Conservation (phyloP, 2,797 vertebrate species). For the Hoplostethus mediterraneus region DNA sequence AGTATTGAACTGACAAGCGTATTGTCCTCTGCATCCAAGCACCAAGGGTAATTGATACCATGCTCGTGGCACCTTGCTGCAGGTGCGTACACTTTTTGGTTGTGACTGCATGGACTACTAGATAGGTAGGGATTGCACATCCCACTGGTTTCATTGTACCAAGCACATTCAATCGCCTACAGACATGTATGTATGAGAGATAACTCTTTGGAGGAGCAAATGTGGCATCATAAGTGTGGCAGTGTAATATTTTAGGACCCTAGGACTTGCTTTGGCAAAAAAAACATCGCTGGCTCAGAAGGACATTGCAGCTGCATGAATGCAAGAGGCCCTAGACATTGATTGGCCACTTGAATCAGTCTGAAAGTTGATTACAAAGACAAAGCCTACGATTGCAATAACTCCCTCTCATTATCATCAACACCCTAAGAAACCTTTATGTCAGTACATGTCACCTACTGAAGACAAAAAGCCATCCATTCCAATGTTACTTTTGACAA, state of each 20-base stretch:
- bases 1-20: not conserved
- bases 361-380: not conserved
- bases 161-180: not conserved
- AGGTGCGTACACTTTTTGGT: not conserved
- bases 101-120: not conserved
- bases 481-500: not conserved
- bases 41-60: not conserved
- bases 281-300: too few relatives aligned
- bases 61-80: not conserved
- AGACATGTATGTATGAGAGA: too few relatives aligned
- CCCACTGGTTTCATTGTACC: not conserved
- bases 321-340: not conserved
- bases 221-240: too few relatives aligned
- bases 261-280: too few relatives aligned
- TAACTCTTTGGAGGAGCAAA: too few relatives aligned
- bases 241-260: too few relatives aligned
- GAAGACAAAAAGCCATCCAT: not conserved
- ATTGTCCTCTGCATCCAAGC: not conserved
- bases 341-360: conserved; percentile 1
- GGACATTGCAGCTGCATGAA: too few relatives aligned
- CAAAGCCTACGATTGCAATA: not conserved
- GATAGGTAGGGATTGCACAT: not conserved
- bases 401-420: not conserved
- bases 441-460: not conserved
- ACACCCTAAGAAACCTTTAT: not conserved